phyloP scores from a whole-genome alignment of 2,113 vertebrate species.

The Orientallactaga bullata region DNA sequence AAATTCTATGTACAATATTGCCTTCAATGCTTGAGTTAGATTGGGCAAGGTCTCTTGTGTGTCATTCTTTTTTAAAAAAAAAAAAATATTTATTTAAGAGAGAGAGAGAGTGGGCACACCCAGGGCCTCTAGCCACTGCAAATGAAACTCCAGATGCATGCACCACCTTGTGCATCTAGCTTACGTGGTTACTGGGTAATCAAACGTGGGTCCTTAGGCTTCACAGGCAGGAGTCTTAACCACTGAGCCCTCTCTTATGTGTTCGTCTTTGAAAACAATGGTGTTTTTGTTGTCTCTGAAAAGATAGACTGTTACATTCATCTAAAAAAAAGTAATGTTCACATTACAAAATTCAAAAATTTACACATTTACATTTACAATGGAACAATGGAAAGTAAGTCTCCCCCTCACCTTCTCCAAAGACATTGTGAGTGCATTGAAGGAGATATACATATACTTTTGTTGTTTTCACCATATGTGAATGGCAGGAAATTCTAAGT shows the following conservation, averaged over 20 bases:
- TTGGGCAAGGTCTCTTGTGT: neutral
- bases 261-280: neutral
- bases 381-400: neutral
- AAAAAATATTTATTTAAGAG: too few relatives aligned
- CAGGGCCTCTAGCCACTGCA: too few relatives aligned
- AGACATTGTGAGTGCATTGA: neutral
- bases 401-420: neutral
- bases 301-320: neutral
- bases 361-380: too few relatives aligned
- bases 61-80: neutral
- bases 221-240: too few relatives aligned
- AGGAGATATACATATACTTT: neutral
- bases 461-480: neutral
- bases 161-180: too few relatives aligned
- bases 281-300: conserved; percentile 1
- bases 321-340: conserved; percentile 1
- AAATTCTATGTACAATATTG: neutral
- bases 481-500: neutral
- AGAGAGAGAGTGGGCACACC: too few relatives aligned
- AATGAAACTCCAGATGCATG: too few relatives aligned
- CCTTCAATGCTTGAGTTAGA: neutral
- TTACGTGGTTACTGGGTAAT: too few relatives aligned
- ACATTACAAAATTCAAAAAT: conserved; percentile 22
- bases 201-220: too few relatives aligned
- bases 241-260: neutral